Base-by-base conservation (phyloP, 2,888 invertebrate genomes). In the Chrysopilus asiliformis region DNA sequence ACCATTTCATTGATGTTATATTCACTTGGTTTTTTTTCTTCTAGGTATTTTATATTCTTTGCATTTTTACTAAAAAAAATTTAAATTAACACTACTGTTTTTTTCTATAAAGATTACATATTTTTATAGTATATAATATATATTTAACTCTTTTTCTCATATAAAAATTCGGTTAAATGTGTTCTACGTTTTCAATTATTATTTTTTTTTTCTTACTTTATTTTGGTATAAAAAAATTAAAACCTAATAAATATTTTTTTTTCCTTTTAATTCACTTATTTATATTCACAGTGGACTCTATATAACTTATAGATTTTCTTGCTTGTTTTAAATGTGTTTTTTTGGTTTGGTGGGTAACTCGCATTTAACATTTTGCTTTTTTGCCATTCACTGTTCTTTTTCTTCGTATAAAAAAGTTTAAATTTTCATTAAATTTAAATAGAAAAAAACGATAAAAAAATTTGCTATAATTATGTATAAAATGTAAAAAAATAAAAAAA, bases 321-420 rank as follows among this genome's bases (percentile, higher is more conserved):
- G 10, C 10, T 22, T 22, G n/a, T n/a, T n/a, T n/a, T n/a, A n/a
- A 22, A 22, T 22, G 7, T 22, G 7, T 22, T 22, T 22, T 22
- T 22, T 10, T 22, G n/a, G n/a, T n/a, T n/a, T n/a, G n/a, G n/a
- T n/a, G n/a, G n/a, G n/a, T n/a, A n/a, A n/a, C n/a, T n/a, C n/a
- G n/a, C n/a, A n/a, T n/a, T n/a, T n/a, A 29, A 26, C 16, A 10
- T 25, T 24, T 26, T 17, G 28, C 40, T 43, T 39, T 39, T 39
- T 45, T 43, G 43, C 46, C 45, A 43, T 47, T 45, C 45, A 44
- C 38, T 46, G 41, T 34, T 41, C 42, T 40, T 34, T 22, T 14
- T 40, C 19, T 5, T 19, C 25, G 26, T 33, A 24, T 36, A 36
- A 27, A 40, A 32, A 31, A 29, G 25, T 10, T 10, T 22, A 32